Evolutionary conservation across 2,797 vertebrate genomes (phyloP), one percentile per base, ranked within the genome.

Genomic region (Emys orbicularis): DNA sequence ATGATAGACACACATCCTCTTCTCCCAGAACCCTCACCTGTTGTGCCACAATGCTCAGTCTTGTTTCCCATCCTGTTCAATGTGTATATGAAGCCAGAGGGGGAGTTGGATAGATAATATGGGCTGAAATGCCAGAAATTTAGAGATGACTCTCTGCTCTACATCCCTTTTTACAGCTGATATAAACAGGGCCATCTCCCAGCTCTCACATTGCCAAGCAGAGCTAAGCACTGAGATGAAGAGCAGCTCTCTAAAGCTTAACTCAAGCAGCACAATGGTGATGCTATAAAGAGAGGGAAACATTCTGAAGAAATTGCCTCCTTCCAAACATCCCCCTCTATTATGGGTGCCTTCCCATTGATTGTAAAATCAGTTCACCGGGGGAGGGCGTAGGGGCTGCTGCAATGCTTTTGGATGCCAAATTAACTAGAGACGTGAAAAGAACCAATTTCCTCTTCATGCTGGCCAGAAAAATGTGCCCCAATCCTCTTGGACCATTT

Each of bases 251-350:
- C 19, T 68, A 37, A 68, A 68, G 18, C 65, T 19, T n/a, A 37
- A 68, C 8, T 37, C n/a, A 68, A n/a, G 34, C 34, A 68, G 34
- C 34, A n/a, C n/a, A 68, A 68, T 37, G n/a, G 8, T 65, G n/a
- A 37, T 37, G 65, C n/a, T 37, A n/a, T 68, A 68, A 37, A 18
- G 19, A 37, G 65, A 37, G n/a, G n/a, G n/a, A 68, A 37, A 8
- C 0, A 0, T 18, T 83, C 29, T 81, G 52, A 12, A 84, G 3
- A 87, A 88, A 50, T 72, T 2, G 1, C 84, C 31, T 87, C 10
- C 44, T 89, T 88, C 37, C 1, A 27, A 1, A 16, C 49, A 81
- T 23, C 81, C 4, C 12, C 56, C 59, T 81, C 29, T 41, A 12
- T 8, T 50, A 68, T 87, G 56, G 12, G 1, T 12, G 90, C 86